Evolutionary conservation across 2,113 vertebrate species (phyloP).

Genomic region (Gulo gulo): DNA sequence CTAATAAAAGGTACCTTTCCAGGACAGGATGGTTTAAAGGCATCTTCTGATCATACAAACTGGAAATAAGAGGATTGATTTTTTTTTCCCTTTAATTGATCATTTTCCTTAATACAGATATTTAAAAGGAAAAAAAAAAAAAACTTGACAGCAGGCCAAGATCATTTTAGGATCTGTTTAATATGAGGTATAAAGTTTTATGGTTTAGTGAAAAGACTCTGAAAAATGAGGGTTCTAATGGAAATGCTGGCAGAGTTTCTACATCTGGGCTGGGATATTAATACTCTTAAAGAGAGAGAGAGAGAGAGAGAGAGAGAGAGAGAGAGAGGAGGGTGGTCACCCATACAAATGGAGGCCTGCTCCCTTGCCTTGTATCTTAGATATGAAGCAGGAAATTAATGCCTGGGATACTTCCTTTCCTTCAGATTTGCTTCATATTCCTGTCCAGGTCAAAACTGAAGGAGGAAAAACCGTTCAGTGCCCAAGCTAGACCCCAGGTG

Average conservation of each 20-base stretch:
- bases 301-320: not conserved
- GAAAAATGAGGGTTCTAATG: slow-evolving; percentile 60
- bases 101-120: slow-evolving; percentile 12
- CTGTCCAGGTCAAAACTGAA: not conserved
- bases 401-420: not conserved
- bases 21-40: not conserved
- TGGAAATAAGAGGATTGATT: slow-evolving; percentile 34
- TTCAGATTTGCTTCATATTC: slow-evolving; percentile 29
- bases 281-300: slow-evolving; percentile 45
- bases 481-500: not conserved
- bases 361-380: not conserved
- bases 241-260: slow-evolving; percentile 58
- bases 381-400: not conserved
- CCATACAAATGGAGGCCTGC: not conserved
- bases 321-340: not conserved
- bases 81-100: slow-evolving; percentile 47
- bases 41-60: not conserved
- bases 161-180: slow-evolving; percentile 70
- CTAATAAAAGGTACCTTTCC: not conserved
- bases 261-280: not conserved
- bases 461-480: not conserved
- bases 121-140: not conserved
- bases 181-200: slow-evolving; percentile 67
- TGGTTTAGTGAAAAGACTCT: slow-evolving; percentile 44
- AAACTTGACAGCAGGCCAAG: slow-evolving; percentile 21